A percentile compares a stretch with the other conserved stretches of the same genome.
Conservation (phyloP, 1,140 invertebrate species). For the Pygmarrhopalites habei region DNA sequence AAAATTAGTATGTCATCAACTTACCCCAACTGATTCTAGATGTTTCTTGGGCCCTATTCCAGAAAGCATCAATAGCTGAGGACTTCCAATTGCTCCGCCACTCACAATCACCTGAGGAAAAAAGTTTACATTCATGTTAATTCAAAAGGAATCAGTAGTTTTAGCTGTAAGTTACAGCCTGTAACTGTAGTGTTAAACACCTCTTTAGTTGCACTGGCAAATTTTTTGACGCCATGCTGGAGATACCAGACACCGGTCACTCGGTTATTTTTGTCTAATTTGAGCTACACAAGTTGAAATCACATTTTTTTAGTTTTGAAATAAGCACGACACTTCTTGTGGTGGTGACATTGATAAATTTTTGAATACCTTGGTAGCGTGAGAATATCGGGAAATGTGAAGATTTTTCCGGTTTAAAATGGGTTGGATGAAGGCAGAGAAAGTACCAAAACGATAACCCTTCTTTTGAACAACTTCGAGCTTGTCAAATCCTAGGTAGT, state of each 20-base stretch:
- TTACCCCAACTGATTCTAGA: conserved; percentile 20
- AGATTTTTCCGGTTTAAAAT: conserved; percentile 21
- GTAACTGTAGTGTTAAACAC: no score
- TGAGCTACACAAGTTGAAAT: conserved; percentile 21
- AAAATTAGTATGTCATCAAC: neutral
- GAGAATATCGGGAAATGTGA: conserved; percentile 23
- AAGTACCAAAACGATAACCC: conserved; percentile 25
- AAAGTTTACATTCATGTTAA: no score
- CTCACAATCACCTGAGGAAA: no score
- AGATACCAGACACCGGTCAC: conserved; percentile 57
- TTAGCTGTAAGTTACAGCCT: no score
- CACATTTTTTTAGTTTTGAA: no score
- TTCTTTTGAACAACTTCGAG: conserved; percentile 28
- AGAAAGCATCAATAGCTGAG: conserved; percentile 51
- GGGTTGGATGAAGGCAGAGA: conserved; percentile 20
- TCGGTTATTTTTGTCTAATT: conserved; percentile 28
- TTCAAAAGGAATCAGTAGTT: no score
- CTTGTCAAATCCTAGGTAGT: neutral
- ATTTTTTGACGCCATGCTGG: conserved; percentile 49
- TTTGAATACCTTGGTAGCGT: conserved; percentile 27
- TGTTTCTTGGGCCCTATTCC: conserved; percentile 35
- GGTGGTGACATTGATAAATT: neutral
- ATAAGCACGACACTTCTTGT: neutral
- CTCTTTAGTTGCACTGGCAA: conserved; percentile 59
- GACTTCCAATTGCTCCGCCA: conserved; percentile 64